Evolutionary conservation across 2,113 vertebrate genomes (phyloP), one percentile per base, ranked within the genome.

Genomic region (Gasterosteus nipponicus): DNA sequence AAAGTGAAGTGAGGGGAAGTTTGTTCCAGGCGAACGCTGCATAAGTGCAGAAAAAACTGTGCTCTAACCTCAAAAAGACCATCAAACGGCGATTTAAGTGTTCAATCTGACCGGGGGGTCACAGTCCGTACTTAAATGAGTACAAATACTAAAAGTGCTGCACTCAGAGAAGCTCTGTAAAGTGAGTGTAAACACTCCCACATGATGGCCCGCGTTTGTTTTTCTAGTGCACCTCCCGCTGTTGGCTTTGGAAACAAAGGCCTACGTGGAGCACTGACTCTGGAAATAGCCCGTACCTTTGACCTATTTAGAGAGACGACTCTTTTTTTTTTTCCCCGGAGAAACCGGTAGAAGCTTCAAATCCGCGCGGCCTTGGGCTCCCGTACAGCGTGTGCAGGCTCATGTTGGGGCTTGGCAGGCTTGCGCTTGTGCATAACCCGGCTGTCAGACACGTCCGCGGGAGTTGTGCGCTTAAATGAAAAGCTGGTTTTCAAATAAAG

Each of bases 221-320:
- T 77, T 81, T 73, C 73, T 69, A 58, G 16, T 67, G 53, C 59
- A 77, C 64, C 77, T 70, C 60, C 61, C 46, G 51, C 44, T 80
- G 73, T 73, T 67, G 51, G 38, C 66, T 84, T 70, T 76, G 77
- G 81, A 73, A 77, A 80, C 78, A 69, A 70, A 64, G 41, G 44
- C 12, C 59, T 19, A 68, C 2, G 19, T 62, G 33, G 65, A 66
- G 64, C 0, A 2, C 41, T 42, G 41, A 56, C 66, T 69, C 74
- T 80, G 47, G 41, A 80, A 85, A 83, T 75, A 84, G 54, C 76
- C 38, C 58, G 15, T 29, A 82, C 69, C 67, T 84, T 76, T 89
- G 73, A 84, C 75, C 76, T 47, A 80, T 77, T 71, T 85, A 73
- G n/a, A 71, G 51, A 58, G 44, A 44, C 60, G 35, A 49, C 33